phyloP scores from a whole-genome alignment of 2,888 invertebrate species.

The Callyntrura sp. region DNA sequence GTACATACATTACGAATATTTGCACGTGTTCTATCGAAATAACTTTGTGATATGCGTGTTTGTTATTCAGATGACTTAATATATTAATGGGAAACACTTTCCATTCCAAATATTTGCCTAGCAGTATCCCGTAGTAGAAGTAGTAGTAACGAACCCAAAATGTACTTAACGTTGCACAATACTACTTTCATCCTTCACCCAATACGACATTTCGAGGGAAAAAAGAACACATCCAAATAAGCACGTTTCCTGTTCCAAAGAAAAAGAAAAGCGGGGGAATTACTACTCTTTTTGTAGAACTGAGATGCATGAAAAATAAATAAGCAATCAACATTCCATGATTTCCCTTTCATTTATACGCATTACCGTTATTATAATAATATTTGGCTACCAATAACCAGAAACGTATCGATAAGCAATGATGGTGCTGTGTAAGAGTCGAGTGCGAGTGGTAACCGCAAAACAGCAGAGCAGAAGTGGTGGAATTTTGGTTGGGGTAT shows the following conservation, averaged over 20 bases:
- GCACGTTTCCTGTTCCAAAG: not conserved
- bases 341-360: slow-evolving; percentile 40
- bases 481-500: no score
- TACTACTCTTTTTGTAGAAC: not conserved
- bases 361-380: not conserved
- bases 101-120: slow-evolving; percentile 48
- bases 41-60: not conserved
- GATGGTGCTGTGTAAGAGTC: no score
- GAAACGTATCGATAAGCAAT: not conserved
- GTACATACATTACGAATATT: no score
- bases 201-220: no score
- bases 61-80: slow-evolving; percentile 46
- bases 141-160: slow-evolving; percentile 5
- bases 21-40: no score
- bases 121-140: no score
- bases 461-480: no score
- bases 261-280: not conserved
- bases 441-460: no score
- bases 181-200: no score
- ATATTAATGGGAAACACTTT: slow-evolving; percentile 56
- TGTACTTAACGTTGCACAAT: slow-evolving; percentile 9
- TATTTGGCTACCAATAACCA: slow-evolving; percentile 25
- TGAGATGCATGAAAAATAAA: slow-evolving; percentile 40
- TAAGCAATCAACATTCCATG: slow-evolving; percentile 71
- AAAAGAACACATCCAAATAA: no score